Conservation (phyloP, 2,888 invertebrate genomes). For the Beris morrisii region DNA sequence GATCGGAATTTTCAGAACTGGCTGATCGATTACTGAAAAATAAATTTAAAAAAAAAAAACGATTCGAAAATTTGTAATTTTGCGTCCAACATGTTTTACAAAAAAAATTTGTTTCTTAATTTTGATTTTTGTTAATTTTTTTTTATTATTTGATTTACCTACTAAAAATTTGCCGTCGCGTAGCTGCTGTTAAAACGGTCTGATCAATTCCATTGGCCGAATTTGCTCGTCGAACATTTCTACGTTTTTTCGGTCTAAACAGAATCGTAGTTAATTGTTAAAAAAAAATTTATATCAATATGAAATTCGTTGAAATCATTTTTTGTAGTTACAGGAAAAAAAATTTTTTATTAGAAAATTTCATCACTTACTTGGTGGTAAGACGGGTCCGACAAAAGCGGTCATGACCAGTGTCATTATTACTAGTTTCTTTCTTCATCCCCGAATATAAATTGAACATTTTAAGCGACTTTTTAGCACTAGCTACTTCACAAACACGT, state of each 20-base stretch:
- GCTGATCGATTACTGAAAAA: slow-evolving; percentile 60
- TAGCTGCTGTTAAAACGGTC: slow-evolving; percentile 65
- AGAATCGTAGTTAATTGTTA: background rate
- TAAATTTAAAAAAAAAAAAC: slow-evolving; percentile 26
- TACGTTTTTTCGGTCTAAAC: slow-evolving; percentile 41
- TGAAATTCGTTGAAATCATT: slow-evolving; percentile 48
- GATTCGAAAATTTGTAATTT: background rate
- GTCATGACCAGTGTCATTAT: slow-evolving; percentile 71
- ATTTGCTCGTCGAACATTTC: slow-evolving; percentile 66
- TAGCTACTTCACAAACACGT: slow-evolving; percentile 57
- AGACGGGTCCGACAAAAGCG: slow-evolving; percentile 72
- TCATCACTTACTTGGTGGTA: slow-evolving; percentile 54
- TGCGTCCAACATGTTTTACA: background rate
- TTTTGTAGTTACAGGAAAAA: slow-evolving; percentile 18
- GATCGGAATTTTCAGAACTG: slow-evolving; percentile 61
- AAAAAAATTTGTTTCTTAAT: no score
- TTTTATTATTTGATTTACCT: slow-evolving; percentile 50
- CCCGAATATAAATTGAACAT: slow-evolving; percentile 81
- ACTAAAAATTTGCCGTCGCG: slow-evolving; percentile 64
- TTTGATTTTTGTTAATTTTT: background rate
- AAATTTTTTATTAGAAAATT: slow-evolving; percentile 17
- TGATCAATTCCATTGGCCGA: slow-evolving; percentile 70
- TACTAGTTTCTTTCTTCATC: slow-evolving; percentile 59
- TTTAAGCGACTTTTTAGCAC: slow-evolving; percentile 56
- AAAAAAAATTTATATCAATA: background rate